These are phyloP conservation scores for Dyspetes luteomarginatus DNA, from an alignment of 2,888 invertebrate genomes.

Conservation along the genomic window DNA sequence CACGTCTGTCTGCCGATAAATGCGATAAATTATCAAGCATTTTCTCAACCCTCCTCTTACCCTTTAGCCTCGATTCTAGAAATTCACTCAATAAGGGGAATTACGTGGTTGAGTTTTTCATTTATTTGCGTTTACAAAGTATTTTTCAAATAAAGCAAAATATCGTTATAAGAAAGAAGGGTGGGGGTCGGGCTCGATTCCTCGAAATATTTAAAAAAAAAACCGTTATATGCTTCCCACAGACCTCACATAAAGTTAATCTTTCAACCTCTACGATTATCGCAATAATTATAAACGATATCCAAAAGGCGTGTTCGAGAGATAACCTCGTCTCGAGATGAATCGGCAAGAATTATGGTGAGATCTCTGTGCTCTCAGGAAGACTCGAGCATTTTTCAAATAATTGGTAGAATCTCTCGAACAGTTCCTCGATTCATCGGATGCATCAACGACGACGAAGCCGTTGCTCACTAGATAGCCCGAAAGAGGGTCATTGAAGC, in stretches of 20 bases:
- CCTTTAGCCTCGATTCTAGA: not conserved
- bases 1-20: not conserved
- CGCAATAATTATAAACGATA: conserved; percentile 25
- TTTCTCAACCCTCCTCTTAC: not conserved
- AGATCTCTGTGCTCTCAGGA: not conserved
- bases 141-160: too few relatives aligned
- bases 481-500: conserved; percentile 16
- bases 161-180: too few relatives aligned
- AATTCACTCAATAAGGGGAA: not conserved
- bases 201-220: not conserved
- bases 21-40: not conserved
- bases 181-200: too few relatives aligned
- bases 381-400: conserved; percentile 7
- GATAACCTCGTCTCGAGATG: conserved; percentile 19
- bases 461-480: conserved; percentile 19
- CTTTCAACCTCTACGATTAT: not conserved
- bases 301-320: not conserved
- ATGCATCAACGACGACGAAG: not conserved
- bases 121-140: too few relatives aligned
- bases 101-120: too few relatives aligned
- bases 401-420: conserved; percentile 14
- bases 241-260: not conserved
- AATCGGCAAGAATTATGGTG: too few relatives aligned
- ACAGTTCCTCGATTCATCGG: conserved; percentile 48
- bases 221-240: not conserved